These are phyloP conservation scores for Mamestra configurata DNA, from an alignment of 1,140 invertebrate species.

Conservation along the genomic window DNA sequence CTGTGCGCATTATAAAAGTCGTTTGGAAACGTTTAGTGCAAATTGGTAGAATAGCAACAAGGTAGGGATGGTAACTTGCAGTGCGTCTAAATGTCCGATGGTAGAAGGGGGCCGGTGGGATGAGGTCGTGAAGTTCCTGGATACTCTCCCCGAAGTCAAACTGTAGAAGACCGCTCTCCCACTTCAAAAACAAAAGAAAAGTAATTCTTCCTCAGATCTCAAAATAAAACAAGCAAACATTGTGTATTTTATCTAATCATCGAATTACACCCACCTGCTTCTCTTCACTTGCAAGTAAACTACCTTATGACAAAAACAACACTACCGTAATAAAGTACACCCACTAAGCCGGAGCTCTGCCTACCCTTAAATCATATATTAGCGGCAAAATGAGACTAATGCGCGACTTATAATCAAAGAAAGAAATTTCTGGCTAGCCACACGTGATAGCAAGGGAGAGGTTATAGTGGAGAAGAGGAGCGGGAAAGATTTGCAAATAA, in stretches of 20 bases:
- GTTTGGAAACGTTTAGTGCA: too few species aligned
- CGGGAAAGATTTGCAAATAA: neutral
- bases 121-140: too few species aligned
- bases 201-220: too few species aligned
- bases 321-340: slow-evolving; percentile 41
- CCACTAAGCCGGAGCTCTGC: slow-evolving; percentile 37
- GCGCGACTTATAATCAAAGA: slow-evolving; percentile 83
- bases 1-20: too few species aligned
- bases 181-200: neutral
- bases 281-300: slow-evolving; percentile 4
- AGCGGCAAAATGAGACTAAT: slow-evolving; percentile 84
- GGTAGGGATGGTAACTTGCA: too few species aligned
- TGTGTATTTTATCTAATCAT: neutral
- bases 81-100: too few species aligned
- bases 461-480: neutral
- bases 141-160: too few species aligned
- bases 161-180: too few species aligned
- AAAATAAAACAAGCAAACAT: neutral
- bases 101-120: too few species aligned
- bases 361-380: slow-evolving; percentile 84
- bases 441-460: slow-evolving; percentile 61
- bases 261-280: slow-evolving; percentile 39
- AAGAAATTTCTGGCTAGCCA: slow-evolving; percentile 74
- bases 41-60: too few species aligned
- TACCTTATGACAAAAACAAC: slow-evolving; percentile 39